Evolutionary conservation across 2,888 invertebrate genomes (phyloP), one percentile per base, ranked within the genome.

Genomic region (Andrena trimmerana): DNA sequence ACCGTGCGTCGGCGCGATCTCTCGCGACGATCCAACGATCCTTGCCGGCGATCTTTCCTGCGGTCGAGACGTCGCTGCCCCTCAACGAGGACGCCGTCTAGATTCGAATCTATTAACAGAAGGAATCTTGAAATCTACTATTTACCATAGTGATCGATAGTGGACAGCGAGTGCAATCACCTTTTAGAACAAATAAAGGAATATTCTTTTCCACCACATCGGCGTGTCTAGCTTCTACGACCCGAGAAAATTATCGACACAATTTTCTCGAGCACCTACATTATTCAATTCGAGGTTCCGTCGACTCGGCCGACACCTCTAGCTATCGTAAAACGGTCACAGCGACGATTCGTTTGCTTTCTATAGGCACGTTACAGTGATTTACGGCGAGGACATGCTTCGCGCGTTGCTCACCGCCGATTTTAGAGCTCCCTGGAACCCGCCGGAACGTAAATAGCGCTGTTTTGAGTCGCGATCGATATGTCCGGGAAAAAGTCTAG

Each of bases 1-100:
- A 86, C 54, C 75, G 33, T 59, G 60, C 27, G 59, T 36, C 78
- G 33, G 33, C 67, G 59, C 80, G 68, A 75, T 78, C 80, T 78
- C 80, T 81, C 72, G 67, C 31, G 27, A 72, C 52, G 50, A 33
- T 50, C 57, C 10, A 48, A 20, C 31, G 70, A 48, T 48, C 48
- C 36, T 42, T 42, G 57, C 4, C 57, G 57, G 10, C 24, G 24
- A 57, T 20, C 57, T 57, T 57, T 27, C 0, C 36, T 24, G 8
- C 36, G 24, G 33, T n/a, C 36, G 24, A n/a, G 10, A 2, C 13
- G 16, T 36, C 57, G 20, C 10, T 13, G 57, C 6, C 20, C 50
- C 54, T 68, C 27, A 31, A 52, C 27, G 13, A 5, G 52, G 10
- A 52, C 6, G 13, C 20, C 20, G 6, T 16, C 16, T 5, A 1